A percentile compares a stretch with the other conserved stretches of the same genome.
These are phyloP conservation scores for Furcifer pardalis DNA, from an alignment of 2,797 vertebrate genomes.

Conservation along the genomic window DNA sequence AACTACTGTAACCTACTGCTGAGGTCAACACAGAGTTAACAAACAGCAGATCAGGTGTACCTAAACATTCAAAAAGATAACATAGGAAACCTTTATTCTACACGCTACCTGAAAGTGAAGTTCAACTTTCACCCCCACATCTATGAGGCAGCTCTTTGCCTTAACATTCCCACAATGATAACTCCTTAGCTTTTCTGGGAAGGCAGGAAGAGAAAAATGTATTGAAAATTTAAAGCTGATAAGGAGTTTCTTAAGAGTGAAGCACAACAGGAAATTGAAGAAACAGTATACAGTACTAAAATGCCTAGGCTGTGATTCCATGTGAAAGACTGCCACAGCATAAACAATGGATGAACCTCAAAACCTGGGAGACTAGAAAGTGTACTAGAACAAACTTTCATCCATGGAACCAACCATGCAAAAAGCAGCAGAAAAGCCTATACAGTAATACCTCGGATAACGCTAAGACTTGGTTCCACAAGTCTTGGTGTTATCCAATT, in stretches of 20 bases:
- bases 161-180: background rate
- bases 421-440: background rate
- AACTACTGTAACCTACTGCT: background rate
- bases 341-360: background rate
- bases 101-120: background rate
- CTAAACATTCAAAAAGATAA: background rate
- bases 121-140: constrained; percentile 14
- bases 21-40: background rate
- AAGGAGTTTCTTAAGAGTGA: background rate
- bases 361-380: background rate
- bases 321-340: background rate
- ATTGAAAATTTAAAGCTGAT: background rate
- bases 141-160: background rate
- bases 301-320: too few species aligned
- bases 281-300: too few species aligned
- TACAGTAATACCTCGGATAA: too few species aligned
- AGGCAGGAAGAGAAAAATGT: background rate
- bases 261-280: background rate
- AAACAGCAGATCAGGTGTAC: background rate
- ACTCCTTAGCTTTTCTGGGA: background rate
- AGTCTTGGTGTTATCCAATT: too few species aligned
- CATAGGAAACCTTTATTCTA: background rate
- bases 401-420: background rate
- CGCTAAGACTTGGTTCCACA: too few species aligned
- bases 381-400: background rate